Evolutionary conservation across 2,888 invertebrate genomes (phyloP).

Genomic region (Melanophora roralis): DNA sequence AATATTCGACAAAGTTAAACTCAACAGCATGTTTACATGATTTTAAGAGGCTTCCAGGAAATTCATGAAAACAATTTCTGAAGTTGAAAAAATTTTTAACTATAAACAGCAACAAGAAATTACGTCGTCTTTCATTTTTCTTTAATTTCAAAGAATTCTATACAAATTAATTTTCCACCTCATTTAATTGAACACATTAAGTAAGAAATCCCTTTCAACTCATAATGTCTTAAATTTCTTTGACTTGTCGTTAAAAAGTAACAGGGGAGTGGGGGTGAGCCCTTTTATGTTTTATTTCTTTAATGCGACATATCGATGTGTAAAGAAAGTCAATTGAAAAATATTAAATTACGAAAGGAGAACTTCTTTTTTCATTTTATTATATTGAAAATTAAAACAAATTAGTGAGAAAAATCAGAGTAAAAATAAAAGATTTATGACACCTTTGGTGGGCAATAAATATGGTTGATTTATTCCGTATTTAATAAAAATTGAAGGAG

Average conservation of each 20-base stretch:
- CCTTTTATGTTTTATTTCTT: slow-evolving; percentile 4
- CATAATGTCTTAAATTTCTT: slow-evolving; percentile 29
- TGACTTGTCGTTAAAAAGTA: neutral
- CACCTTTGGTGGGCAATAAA: slow-evolving; percentile 30
- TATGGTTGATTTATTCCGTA: slow-evolving; percentile 25
- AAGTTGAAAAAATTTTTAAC: neutral
- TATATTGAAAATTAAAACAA: neutral
- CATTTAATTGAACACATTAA: slow-evolving; percentile 45
- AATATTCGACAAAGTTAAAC: neutral
- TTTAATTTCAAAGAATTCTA: neutral
- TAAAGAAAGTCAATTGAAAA: neutral
- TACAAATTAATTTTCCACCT: slow-evolving; percentile 47
- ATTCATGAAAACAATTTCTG: neutral
- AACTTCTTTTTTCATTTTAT: slow-evolving; percentile 11
- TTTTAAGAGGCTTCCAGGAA: slow-evolving; percentile 2
- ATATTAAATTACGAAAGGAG: slow-evolving; percentile 46
- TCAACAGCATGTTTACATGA: too few species aligned
- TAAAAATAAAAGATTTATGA: slow-evolving; percentile 32
- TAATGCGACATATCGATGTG: slow-evolving; percentile 6
- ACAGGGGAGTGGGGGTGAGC: slow-evolving; percentile 14
- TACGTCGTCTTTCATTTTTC: neutral
- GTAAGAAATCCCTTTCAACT: slow-evolving; percentile 4
- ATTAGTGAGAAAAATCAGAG: neutral
- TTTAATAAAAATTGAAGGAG: neutral
- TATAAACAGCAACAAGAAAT: neutral